Evolutionary conservation across 2,888 invertebrate genomes (phyloP).

Genomic region (Agonopterix alstromeriana): DNA sequence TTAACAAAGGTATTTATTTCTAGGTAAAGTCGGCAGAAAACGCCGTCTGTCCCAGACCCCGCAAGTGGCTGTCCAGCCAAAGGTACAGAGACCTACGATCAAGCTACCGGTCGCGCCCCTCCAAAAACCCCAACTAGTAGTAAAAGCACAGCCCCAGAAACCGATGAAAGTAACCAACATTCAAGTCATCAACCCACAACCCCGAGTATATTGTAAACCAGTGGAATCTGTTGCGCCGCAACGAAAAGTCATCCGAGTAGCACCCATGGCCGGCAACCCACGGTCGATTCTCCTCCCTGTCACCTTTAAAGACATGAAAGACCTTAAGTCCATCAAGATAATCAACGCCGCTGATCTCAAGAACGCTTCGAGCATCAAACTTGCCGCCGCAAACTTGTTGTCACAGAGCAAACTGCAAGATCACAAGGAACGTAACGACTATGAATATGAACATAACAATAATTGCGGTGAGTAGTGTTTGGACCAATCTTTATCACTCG

Average conservation of each 20-base stretch:
- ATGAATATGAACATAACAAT: conserved; percentile 54
- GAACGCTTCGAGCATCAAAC: conserved; percentile 71
- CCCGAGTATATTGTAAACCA: conserved; percentile 66
- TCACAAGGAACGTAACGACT: conserved; percentile 52
- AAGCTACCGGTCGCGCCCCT: conserved; percentile 39
- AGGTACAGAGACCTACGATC: conserved; percentile 58
- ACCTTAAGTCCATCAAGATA: conserved; percentile 83
- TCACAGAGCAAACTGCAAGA: conserved; percentile 66
- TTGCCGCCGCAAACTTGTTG: conserved; percentile 67
- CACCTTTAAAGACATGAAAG: conserved; percentile 82
- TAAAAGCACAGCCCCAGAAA: conserved; percentile 64
- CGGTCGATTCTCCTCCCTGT: conserved; percentile 84
- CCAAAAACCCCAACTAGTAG: conserved; percentile 60
- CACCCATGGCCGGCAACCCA: conserved; percentile 71
- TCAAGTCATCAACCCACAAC: conserved; percentile 59
- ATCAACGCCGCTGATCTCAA: conserved; percentile 80
- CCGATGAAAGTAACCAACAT: conserved; percentile 61
- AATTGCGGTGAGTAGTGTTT: conserved; percentile 49
- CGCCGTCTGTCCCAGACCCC: conserved; percentile 63
- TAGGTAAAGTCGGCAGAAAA: conserved; percentile 61
- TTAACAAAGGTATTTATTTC: neutral
- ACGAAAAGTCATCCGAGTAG: conserved; percentile 58
- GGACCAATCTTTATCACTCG: neutral
- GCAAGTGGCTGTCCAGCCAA: conserved; percentile 54
- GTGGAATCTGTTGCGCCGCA: conserved; percentile 63